Conservation (phyloP, 2,888 invertebrate species). For the Volucella zonaria region DNA sequence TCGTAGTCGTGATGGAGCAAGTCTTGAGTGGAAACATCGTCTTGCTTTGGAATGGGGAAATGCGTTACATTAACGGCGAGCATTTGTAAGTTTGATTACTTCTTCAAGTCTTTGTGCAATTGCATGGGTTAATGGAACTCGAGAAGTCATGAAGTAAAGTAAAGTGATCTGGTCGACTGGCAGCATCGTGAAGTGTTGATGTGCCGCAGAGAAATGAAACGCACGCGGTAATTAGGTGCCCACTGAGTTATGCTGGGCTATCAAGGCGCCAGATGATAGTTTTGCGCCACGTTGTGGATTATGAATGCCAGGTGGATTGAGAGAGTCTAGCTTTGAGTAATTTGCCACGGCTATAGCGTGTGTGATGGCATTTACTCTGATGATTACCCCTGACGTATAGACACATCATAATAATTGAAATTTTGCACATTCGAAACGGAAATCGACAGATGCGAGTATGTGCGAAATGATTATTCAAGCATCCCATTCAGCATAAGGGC, state of each 20-base stretch:
- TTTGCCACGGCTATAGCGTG: conserved; percentile 19
- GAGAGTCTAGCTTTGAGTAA: conserved; percentile 10
- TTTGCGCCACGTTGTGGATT: conserved; percentile 53
- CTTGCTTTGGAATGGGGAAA: conserved; percentile 70
- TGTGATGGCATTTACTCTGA: conserved; percentile 69
- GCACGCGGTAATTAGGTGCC: conserved; percentile 66
- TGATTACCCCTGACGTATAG: conserved; percentile 64
- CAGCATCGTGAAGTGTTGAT: conserved; percentile 56
- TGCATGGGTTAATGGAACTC: conserved; percentile 50
- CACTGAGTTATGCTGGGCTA: conserved; percentile 67
- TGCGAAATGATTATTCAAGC: too few relatives aligned
- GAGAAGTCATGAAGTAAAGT: conserved; percentile 27
- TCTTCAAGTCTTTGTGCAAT: conserved; percentile 50
- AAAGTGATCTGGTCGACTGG: conserved; percentile 2
- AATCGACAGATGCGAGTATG: conserved; percentile 33
- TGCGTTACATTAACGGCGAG: conserved; percentile 70
- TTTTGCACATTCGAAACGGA: conserved; percentile 61
- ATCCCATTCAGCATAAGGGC: too few relatives aligned
- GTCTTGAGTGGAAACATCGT: conserved; percentile 27
- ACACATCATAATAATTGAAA: conserved; percentile 64
- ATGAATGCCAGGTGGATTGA: conserved; percentile 60
- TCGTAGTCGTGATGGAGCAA: conserved; percentile 15
- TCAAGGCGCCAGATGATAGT: conserved; percentile 66
- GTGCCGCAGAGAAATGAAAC: conserved; percentile 41
- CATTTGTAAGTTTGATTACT: conserved; percentile 73